Base-by-base conservation (phyloP, 1,140 invertebrate species). In the Temnothorax nylanderi region DNA sequence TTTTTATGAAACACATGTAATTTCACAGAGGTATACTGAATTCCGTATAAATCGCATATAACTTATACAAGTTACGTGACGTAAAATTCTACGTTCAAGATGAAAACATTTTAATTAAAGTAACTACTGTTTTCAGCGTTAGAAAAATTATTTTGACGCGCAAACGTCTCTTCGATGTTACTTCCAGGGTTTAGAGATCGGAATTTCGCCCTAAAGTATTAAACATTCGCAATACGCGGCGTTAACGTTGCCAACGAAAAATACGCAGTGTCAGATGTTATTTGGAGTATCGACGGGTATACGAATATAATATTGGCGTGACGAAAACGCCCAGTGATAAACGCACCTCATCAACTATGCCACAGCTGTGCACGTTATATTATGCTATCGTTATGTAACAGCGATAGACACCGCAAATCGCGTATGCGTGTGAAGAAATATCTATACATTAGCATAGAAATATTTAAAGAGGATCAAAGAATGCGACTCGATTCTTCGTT, bases 11-110 rank as follows among this genome's bases (percentile, higher is more conserved):
- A 54, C 49, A 41, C 49, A 81, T 62, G 18, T 81, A 44, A 56
- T 56, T 69, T 21, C 18, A 71, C 34, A 81, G 16, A 77, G 62
- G 2, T 44, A 18, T 56, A 69, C 21, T 56, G 37, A 49, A 69
- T 44, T 67, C 7, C 18, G n/a, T 47, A 64, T 80, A 67, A 51
- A 67, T 54, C 64, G 18, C 65, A 71, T 54, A 56, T 69, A 69
- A 81, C 13, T 80, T 71, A 51, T 56, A 69, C 64, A 81, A 71
- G 6, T 58, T 58, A 71, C 65, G 49, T 60, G 49, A 80, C 44
- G 10, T 26, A 26, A 80, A 71, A 71, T 54, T 41, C 37, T 44
- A 56, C 8, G 11, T 54, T 69, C 8, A 18, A 26, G 8, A 26
- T 18, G n/a, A 44, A 44, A 4, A 82, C 34, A 60, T 21, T 74